Conservation (phyloP, 2,888 invertebrate genomes). For the Heliconius aoede region DNA sequence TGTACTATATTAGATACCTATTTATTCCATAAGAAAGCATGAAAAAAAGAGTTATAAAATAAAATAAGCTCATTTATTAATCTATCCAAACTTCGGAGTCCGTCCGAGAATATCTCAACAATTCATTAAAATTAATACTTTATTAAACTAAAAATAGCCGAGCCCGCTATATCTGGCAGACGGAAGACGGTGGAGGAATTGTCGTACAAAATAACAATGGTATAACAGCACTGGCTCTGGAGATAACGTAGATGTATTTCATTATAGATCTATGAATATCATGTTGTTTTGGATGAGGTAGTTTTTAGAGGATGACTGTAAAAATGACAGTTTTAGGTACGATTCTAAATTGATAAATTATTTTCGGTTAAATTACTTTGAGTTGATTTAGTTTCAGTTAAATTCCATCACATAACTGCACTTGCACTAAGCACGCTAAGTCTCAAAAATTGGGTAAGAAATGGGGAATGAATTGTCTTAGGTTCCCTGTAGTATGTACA, state of each 20-base stretch:
- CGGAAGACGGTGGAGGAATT: conserved; percentile 25
- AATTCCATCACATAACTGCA: no score
- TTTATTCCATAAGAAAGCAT: no score
- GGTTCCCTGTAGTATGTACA: no score
- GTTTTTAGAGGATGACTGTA: not conserved
- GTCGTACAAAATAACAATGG: conserved; percentile 39
- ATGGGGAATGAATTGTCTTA: no score
- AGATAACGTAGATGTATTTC: conserved; percentile 40
- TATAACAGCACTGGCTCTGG: conserved; percentile 40
- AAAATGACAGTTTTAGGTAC: not conserved
- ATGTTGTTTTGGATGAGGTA: conserved; percentile 26
- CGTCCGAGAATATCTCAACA: conserved; percentile 8
- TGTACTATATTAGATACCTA: no score
- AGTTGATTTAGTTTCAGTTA: no score
- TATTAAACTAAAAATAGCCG: conserved; percentile 18
- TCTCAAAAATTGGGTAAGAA: no score
- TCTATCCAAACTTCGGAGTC: not conserved
- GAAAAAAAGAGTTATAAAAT: not conserved
- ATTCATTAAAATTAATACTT: conserved; percentile 17
- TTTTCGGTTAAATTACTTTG: no score
- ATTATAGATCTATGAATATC: not conserved
- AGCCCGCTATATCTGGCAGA: conserved; percentile 24
- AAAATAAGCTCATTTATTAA: not conserved
- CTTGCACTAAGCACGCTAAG: no score
- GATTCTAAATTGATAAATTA: not conserved